A percentile compares a stretch with the other conserved stretches of the same genome.
phyloP scores from a whole-genome alignment of 2,888 invertebrate genomes.

The Aleiodes leptofemur region DNA sequence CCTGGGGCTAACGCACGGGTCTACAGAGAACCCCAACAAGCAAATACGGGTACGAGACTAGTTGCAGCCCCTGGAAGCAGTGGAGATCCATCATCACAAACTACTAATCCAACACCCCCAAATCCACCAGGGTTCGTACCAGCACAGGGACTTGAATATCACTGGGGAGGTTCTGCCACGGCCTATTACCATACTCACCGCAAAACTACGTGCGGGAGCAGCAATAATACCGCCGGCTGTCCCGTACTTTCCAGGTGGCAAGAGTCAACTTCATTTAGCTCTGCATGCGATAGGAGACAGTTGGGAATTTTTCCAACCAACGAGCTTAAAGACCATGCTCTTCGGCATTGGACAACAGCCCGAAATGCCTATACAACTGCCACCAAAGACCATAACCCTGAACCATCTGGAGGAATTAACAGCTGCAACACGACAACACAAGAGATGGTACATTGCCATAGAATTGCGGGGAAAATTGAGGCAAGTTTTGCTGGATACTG shows the following conservation, averaged over 20 bases:
- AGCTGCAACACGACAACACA: not conserved
- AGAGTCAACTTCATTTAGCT: not conserved
- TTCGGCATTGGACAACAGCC: too few relatives aligned
- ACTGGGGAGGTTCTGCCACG: too few relatives aligned
- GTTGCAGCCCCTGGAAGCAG: too few relatives aligned
- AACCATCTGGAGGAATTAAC: not conserved
- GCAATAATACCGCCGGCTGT: not conserved
- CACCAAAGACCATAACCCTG: not conserved
- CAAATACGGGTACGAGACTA: too few relatives aligned
- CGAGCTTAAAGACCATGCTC: not conserved
- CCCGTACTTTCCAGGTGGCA: not conserved
- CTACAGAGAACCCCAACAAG: too few relatives aligned
- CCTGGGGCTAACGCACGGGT: too few relatives aligned
- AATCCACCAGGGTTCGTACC: too few relatives aligned
- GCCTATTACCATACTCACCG: too few relatives aligned
- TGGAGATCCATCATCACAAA: too few relatives aligned
- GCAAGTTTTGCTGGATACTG: not conserved
- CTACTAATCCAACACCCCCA: too few relatives aligned
- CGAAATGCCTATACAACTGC: too few relatives aligned
- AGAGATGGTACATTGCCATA: constrained; percentile 3
- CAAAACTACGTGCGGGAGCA: not conserved
- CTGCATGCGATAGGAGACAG: not conserved
- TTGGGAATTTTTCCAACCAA: not conserved
- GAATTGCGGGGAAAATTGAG: not conserved
- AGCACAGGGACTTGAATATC: too few relatives aligned